A percentile compares a stretch with the other conserved stretches of the same genome.
These are phyloP conservation scores for Pempheris klunzingeri DNA, from an alignment of 2,797 vertebrate species.

Conservation along the genomic window DNA sequence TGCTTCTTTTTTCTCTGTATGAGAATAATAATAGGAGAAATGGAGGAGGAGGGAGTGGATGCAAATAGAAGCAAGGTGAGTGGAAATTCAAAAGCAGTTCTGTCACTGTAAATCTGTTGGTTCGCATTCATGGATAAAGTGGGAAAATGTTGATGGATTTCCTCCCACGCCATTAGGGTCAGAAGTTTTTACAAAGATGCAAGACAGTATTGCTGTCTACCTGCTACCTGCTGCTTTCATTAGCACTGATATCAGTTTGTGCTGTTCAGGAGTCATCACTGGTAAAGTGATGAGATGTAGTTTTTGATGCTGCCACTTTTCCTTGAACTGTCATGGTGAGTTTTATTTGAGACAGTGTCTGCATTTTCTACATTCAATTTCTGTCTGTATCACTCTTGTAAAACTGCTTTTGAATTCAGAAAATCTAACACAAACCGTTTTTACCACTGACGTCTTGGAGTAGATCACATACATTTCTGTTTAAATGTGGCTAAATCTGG, in stretches of 20 bases:
- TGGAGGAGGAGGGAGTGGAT: not conserved
- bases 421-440: not conserved
- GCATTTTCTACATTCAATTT: not conserved
- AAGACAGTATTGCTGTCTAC: not conserved
- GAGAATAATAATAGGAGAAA: not conserved
- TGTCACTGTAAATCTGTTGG: not conserved
- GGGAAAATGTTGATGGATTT: not conserved
- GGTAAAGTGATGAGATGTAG: not conserved
- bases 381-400: not conserved
- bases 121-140: not conserved
- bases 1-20: slow-evolving; percentile 6
- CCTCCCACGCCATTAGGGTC: no score
- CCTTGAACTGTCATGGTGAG: not conserved
- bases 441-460: not conserved
- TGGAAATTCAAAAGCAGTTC: not conserved
- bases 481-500: not conserved
- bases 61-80: not conserved
- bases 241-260: not conserved
- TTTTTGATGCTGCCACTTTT: not conserved
- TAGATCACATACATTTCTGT: no score
- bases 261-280: not conserved
- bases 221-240: not conserved
- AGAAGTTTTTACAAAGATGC: not conserved
- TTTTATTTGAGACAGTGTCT: not conserved
- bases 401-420: not conserved